Conservation (phyloP, 2,113 vertebrate species). For the Tachycineta bicolor region DNA sequence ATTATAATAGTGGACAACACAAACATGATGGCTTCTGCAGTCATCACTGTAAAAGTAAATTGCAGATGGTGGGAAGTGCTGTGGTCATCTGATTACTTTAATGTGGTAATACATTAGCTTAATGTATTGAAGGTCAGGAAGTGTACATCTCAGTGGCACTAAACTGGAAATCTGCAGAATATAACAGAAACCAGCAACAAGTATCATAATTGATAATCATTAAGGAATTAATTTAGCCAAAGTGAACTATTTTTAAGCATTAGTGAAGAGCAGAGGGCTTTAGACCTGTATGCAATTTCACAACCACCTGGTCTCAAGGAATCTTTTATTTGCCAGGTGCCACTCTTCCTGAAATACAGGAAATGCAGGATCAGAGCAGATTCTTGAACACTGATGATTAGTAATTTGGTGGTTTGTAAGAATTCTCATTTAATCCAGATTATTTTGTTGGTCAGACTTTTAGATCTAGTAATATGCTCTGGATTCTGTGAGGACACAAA, state of each 20-base stretch:
- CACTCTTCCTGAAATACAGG: neutral
- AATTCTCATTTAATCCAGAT: neutral
- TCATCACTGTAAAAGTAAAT: neutral
- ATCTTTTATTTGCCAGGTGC: conserved; percentile 13
- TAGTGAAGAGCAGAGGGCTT: neutral
- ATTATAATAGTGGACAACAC: neutral
- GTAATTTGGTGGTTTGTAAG: neutral
- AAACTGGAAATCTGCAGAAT: conserved; percentile 59
- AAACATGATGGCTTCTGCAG: neutral
- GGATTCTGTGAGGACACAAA: neutral
- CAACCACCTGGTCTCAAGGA: neutral
- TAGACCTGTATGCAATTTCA: neutral
- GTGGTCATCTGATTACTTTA: conserved; percentile 43
- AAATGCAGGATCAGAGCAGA: neutral
- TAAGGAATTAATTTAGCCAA: conserved; percentile 64
- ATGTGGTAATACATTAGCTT: conserved; percentile 29
- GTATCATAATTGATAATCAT: conserved; percentile 50
- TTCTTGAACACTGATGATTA: neutral
- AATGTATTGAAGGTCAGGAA: conserved; percentile 60
- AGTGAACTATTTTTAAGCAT: conserved; percentile 12
- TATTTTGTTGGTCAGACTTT: neutral
- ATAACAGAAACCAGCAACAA: conserved; percentile 49
- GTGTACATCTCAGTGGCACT: neutral
- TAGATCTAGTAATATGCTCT: neutral
- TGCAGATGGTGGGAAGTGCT: neutral